A percentile compares a stretch with the other conserved stretches of the same genome.
phyloP scores from a whole-genome alignment of 2,113 vertebrate species.

The Pavo muticus region DNA sequence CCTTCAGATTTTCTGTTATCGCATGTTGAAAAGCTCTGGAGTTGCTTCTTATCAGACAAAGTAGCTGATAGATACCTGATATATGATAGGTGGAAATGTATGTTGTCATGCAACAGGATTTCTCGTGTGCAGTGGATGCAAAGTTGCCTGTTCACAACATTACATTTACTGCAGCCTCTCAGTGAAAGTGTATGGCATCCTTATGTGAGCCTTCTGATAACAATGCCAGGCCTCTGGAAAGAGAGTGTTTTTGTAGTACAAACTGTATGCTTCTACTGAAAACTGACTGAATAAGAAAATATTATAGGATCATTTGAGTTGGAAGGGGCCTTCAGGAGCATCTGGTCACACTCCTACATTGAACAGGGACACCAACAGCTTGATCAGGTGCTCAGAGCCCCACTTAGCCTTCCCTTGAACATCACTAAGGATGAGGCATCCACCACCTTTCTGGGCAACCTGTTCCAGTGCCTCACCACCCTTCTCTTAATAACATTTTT shows the following conservation, averaged over 20 bases:
- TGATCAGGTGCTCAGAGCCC: too few relatives aligned
- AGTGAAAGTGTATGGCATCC: neutral
- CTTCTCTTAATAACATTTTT: too few relatives aligned
- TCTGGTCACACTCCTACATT: too few relatives aligned
- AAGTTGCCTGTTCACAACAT: slow-evolving; percentile 18
- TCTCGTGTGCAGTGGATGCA: neutral
- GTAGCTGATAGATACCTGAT: neutral
- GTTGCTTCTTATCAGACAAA: neutral
- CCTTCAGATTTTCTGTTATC: neutral
- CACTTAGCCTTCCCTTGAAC: too few relatives aligned
- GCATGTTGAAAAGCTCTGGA: neutral
- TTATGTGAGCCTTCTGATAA: neutral
- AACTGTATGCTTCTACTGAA: neutral
- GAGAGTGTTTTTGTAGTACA: neutral
- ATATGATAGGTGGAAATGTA: neutral
- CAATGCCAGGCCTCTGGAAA: neutral
- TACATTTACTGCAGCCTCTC: slow-evolving; percentile 28
- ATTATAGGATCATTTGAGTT: neutral
- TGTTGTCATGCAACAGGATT: slow-evolving; percentile 3
- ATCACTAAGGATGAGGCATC: too few relatives aligned
- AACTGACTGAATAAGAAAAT: neutral
- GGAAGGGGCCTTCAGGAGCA: too few relatives aligned
- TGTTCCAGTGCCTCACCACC: too few relatives aligned
- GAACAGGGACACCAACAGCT: too few relatives aligned
- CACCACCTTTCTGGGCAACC: too few relatives aligned